phyloP scores from a whole-genome alignment of 35 echinoderm and acorn worm genomes.

The Ptychodera flava region DNA sequence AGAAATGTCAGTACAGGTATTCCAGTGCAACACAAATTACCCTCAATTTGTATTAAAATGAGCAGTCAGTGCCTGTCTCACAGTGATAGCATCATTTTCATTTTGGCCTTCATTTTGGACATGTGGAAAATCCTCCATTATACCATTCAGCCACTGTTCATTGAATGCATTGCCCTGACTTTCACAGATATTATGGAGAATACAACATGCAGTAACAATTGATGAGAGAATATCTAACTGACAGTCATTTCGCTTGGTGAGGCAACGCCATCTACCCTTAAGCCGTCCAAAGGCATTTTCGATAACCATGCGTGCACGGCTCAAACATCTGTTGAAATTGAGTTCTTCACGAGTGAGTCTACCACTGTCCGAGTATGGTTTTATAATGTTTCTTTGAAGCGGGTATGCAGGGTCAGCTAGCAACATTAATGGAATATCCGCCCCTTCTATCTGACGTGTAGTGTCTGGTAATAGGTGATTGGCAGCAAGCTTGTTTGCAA shows the following conservation, averaged over 20 bases:
- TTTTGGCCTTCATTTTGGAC: too few species aligned
- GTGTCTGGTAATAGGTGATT: neutral
- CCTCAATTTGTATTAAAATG: too few species aligned
- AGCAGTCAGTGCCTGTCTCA: too few species aligned
- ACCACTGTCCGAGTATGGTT: neutral
- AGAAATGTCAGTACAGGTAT: too few species aligned
- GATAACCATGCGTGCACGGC: constrained; percentile 3
- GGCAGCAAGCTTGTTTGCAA: neutral
- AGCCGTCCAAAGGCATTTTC: constrained; percentile 37
- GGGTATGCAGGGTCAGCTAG: constrained; percentile 37
- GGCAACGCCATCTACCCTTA: constrained; percentile 34
- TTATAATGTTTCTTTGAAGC: neutral
- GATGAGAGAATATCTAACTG: neutral
- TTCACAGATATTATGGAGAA: constrained; percentile 41
- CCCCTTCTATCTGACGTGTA: neutral
- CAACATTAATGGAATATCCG: constrained; percentile 15
- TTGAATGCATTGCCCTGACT: neutral
- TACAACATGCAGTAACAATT: constrained; percentile 23
- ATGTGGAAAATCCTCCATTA: neutral
- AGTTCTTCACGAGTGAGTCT: constrained; percentile 2
- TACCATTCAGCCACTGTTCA: constrained; percentile 9
- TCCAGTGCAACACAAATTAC: too few species aligned
- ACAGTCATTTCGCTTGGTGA: constrained; percentile 30
- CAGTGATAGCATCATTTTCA: too few species aligned
- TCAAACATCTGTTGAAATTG: constrained; percentile 22